Evolutionary conservation across 2,113 vertebrate genomes (phyloP), one percentile per base, ranked within the genome.

Genomic region (Epinephelus fuscoguttatus): DNA sequence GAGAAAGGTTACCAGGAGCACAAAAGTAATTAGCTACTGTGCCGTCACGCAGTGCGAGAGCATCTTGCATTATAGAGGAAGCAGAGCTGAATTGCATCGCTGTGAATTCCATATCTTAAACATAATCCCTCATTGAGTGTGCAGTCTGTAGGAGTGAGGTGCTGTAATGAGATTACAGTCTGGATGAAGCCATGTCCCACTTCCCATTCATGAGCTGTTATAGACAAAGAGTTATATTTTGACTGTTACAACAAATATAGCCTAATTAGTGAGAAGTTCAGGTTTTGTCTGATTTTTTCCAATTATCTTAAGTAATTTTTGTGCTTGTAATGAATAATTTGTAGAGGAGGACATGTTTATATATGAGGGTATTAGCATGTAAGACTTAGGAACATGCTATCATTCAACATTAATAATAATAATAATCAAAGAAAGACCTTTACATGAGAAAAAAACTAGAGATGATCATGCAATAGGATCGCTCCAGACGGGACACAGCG

Each of bases 101-200:
- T 74, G 70, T 70, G 73, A 74, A 70, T 78, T 84, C 23, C 67
- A 45, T 67, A 84, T 73, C 49, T 70, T 74, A 60, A 81, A 49
- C 53, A 62, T 91, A 88, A 93, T 88, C 91, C 59, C 25, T 12
- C 23, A 67, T 21, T 27, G 60, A 85, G 75, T 68, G 60, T 74
- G 18, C 64, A 27, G 45, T 69, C 56, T 77, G 50, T 53, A 47
- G 76, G 76, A 82, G 83, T 62, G 80, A 75, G 68, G 74, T 21
- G 42, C 42, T 13, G 7, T 91, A 89, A 91, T 82, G 77, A 88
- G 84, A 91, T 91, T 89, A 92, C 73, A 74, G 45, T 47, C 42
- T 67, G 76, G 8, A 68, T 80, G 30, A 78, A 78, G 50, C 69
- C 45, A 37, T n/a, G 71, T 25, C 52, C 57, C 80, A 76, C 47